phyloP scores from a whole-genome alignment of 2,113 vertebrate genomes.

The Carassius auratus region DNA sequence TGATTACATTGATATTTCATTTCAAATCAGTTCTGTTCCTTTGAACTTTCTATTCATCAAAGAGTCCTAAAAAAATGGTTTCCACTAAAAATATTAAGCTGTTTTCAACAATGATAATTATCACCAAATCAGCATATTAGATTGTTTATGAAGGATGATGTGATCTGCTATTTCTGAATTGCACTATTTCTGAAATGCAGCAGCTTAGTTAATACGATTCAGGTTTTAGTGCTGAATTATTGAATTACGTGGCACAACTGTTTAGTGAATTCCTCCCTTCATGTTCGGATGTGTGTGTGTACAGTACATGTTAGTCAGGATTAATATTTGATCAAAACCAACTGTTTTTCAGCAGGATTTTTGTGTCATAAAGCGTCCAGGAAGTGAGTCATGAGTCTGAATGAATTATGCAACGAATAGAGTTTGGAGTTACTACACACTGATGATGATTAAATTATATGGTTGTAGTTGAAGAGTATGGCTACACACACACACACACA shows the following conservation, averaged over 20 bases:
- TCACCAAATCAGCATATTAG: neutral
- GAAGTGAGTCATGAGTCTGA: slow-evolving; percentile 3
- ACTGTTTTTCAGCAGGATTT: neutral
- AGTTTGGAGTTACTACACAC: neutral
- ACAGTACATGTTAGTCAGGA: neutral
- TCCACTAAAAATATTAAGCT: neutral
- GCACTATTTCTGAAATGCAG: neutral
- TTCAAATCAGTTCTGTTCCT: neutral
- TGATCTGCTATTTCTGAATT: neutral
- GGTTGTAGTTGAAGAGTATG: neutral
- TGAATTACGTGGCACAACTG: neutral
- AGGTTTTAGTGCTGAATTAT: neutral
- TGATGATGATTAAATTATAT: neutral
- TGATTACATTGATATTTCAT: no score
- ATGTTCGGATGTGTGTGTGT: slow-evolving; percentile 5
- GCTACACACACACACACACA: no score
- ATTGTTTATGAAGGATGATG: neutral
- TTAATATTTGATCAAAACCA: slow-evolving; percentile 23
- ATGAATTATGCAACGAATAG: neutral
- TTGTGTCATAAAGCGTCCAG: neutral
- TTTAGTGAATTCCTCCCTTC: neutral
- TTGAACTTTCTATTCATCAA: neutral
- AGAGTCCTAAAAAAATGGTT: neutral
- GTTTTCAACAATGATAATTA: neutral
- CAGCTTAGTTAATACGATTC: neutral